These are phyloP conservation scores for Turdus rufiventris DNA, from an alignment of 2,113 vertebrate species.

Conservation along the genomic window DNA sequence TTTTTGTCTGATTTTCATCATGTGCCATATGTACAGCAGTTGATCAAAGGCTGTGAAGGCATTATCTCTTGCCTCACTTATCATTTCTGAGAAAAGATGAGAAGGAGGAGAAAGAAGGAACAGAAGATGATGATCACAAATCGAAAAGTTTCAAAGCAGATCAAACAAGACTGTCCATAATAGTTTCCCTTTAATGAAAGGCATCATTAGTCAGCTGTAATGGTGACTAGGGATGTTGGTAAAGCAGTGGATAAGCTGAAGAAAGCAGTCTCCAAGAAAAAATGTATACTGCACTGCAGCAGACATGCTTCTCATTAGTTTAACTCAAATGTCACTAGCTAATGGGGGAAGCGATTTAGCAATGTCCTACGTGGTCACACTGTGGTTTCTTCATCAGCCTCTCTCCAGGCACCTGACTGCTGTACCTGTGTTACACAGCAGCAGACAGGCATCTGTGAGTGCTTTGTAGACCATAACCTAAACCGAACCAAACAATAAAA, in stretches of 20 bases:
- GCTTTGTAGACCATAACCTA: background rate
- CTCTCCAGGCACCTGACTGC: background rate
- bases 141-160: slow-evolving; percentile 44
- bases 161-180: slow-evolving; percentile 15
- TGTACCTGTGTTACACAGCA: background rate
- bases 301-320: slow-evolving; percentile 58
- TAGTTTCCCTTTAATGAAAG: slow-evolving; percentile 56
- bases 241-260: slow-evolving; percentile 44
- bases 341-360: slow-evolving; percentile 36
- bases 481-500: background rate
- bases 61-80: slow-evolving; percentile 42
- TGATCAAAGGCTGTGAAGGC: slow-evolving; percentile 54
- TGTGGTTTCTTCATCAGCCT: slow-evolving; percentile 10
- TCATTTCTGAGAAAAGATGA: slow-evolving; percentile 51
- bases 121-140: slow-evolving; percentile 36
- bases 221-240: slow-evolving; percentile 36
- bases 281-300: slow-evolving; percentile 56
- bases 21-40: slow-evolving; percentile 17
- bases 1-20: slow-evolving; percentile 55
- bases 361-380: background rate
- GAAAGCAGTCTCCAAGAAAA: slow-evolving; percentile 36
- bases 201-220: slow-evolving; percentile 53
- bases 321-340: slow-evolving; percentile 54
- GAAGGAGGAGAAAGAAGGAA: slow-evolving; percentile 29
- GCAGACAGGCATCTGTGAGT: background rate